These are phyloP conservation scores for Dromiciops gliroides DNA, from an alignment of 2,113 vertebrate species.

Conservation along the genomic window DNA sequence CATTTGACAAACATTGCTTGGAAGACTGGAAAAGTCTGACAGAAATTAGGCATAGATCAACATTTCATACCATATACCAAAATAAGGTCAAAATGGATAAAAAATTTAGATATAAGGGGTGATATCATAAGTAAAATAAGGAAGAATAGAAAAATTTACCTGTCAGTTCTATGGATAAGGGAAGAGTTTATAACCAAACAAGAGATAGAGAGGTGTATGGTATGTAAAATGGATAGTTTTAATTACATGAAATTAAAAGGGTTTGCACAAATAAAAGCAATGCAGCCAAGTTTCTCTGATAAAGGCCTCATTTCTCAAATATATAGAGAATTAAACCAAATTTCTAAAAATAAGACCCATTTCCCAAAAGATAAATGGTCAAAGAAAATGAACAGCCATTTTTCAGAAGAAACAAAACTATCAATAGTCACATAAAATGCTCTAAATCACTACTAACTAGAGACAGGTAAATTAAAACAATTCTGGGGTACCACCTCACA, in stretches of 20 bases:
- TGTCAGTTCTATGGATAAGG: background rate
- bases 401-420: background rate
- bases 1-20: background rate
- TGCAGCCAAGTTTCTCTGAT: background rate
- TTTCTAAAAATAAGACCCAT: background rate
- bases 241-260: background rate
- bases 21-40: background rate
- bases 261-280: background rate
- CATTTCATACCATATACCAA: background rate
- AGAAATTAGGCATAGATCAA: background rate
- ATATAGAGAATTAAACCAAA: background rate
- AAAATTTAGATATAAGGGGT: background rate
- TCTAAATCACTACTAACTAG: background rate
- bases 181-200: background rate
- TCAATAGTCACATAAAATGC: background rate
- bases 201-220: background rate
- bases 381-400: background rate
- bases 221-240: background rate
- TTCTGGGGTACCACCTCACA: background rate
- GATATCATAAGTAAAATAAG: background rate
- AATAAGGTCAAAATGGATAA: background rate
- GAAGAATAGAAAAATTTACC: background rate
- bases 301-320: background rate
- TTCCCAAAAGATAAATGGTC: background rate
- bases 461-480: background rate